Percentiles rank a stretch among this genome's conserved stretches.
Evolutionary conservation across 2,888 invertebrate species (phyloP).

Genomic region (Litoditis marina): DNA sequence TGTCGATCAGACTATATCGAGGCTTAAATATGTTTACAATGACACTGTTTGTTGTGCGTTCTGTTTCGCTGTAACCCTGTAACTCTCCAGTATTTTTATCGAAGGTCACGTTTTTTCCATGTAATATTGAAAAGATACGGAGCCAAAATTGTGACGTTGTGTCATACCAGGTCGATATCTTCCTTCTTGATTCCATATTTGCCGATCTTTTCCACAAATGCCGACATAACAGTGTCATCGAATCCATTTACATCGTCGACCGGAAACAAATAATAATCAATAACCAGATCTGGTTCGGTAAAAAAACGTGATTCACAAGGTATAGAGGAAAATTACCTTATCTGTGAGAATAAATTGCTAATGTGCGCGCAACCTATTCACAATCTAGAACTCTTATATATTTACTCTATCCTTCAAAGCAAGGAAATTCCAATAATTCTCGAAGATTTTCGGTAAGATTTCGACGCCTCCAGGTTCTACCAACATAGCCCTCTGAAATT

Average conservation of each 20-base stretch:
- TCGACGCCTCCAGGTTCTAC: too few species aligned
- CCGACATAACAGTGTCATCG: constrained; percentile 51
- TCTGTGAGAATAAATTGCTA: too few species aligned
- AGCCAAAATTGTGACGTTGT: too few species aligned
- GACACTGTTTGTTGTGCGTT: neutral
- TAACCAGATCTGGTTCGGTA: neutral
- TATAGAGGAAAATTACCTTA: too few species aligned
- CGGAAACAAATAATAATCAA: constrained; percentile 19
- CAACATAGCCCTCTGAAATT: too few species aligned
- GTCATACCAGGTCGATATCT: constrained; percentile 48
- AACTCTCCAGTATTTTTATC: neutral
- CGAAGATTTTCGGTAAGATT: too few species aligned
- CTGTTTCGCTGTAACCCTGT: neutral
- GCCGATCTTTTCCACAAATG: constrained; percentile 55
- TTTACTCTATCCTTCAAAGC: too few species aligned
- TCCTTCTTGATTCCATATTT: constrained; percentile 47
- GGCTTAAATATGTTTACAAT: too few species aligned
- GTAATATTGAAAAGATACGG: neutral
- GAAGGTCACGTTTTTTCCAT: neutral
- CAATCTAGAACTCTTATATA: too few species aligned
- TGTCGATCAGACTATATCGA: neutral
- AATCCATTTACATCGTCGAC: constrained; percentile 61
- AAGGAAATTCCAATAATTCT: too few species aligned
- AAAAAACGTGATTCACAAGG: neutral
- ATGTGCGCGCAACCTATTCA: too few species aligned